Percentiles rank a stretch among this genome's conserved stretches.
phyloP scores from a whole-genome alignment of 2,797 vertebrate genomes.

The Amblyopsis hoosieri region DNA sequence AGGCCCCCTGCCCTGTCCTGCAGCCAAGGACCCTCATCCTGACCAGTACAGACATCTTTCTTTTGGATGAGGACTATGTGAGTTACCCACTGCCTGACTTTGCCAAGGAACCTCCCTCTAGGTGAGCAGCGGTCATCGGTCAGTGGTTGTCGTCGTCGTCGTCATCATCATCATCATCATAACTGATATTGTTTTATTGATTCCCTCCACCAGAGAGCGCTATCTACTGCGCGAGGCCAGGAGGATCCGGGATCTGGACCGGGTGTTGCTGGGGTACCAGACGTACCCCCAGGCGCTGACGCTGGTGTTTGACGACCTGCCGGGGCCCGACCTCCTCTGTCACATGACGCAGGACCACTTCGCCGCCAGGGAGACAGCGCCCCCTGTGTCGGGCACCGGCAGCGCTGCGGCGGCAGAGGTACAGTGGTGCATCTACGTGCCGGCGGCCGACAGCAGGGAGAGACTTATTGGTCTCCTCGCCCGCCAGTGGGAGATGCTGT shows the following conservation, averaged over 20 bases:
- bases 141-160: background rate
- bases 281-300: conserved; percentile 87
- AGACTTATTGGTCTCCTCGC: conserved; percentile 91
- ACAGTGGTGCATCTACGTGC: conserved; percentile 94
- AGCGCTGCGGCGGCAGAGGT: conserved; percentile 79
- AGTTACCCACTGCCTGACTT: conserved; percentile 95
- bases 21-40: conserved; percentile 91
- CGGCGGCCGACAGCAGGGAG: conserved; percentile 92
- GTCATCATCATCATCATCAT: background rate
- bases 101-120: conserved; percentile 91
- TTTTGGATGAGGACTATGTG: conserved; percentile 94
- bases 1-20: conserved; percentile 70
- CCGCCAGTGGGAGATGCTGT: conserved; percentile 93
- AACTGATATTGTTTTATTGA: background rate
- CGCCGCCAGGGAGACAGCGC: conserved; percentile 68
- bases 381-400: conserved; percentile 32
- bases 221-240: conserved; percentile 90
- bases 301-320: conserved; percentile 92
- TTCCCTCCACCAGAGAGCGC: conserved; percentile 80
- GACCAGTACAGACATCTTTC: conserved; percentile 89
- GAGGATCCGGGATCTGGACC: conserved; percentile 91
- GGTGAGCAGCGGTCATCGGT: conserved; percentile 34
- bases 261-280: conserved; percentile 95
- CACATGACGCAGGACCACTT: conserved; percentile 94
- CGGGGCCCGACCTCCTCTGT: conserved; percentile 90